Percentiles rank a stretch among this genome's conserved stretches.
Evolutionary conservation across 2,113 vertebrate genomes (phyloP).

Genomic region (Silurus meridionalis): DNA sequence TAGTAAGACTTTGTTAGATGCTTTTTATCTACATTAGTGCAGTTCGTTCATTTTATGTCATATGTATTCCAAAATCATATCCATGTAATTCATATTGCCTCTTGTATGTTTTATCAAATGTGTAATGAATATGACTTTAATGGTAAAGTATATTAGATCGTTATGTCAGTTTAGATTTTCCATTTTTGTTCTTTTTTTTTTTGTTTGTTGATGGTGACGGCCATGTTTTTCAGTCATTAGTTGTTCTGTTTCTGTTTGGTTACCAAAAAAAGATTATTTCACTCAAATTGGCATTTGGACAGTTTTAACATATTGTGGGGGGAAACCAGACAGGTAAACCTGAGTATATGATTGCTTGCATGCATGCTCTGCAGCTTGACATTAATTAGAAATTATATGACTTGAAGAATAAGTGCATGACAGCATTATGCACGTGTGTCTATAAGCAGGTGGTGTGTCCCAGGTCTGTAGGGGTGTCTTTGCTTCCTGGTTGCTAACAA

Average conservation of each 20-base stretch:
- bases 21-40: neutral
- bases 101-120: neutral
- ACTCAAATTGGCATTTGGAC: neutral
- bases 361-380: constrained; percentile 71
- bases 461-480: constrained; percentile 48
- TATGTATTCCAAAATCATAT: neutral
- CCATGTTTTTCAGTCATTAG: neutral
- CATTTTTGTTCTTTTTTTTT: neutral
- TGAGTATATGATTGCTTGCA: constrained; percentile 61
- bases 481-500: constrained; percentile 51
- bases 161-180: neutral
- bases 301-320: neutral
- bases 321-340: neutral
- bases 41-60: neutral
- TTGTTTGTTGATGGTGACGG: neutral
- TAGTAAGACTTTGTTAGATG: too few relatives aligned
- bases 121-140: neutral
- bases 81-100: neutral
- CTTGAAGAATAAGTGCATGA: constrained; percentile 51
- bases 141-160: neutral
- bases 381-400: constrained; percentile 53
- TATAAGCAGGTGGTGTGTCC: constrained; percentile 57
- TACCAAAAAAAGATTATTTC: neutral
- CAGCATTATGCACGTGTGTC: constrained; percentile 54
- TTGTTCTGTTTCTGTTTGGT: neutral